Conservation (phyloP, 2,113 vertebrate genomes). For the Bettongia penicillata region DNA sequence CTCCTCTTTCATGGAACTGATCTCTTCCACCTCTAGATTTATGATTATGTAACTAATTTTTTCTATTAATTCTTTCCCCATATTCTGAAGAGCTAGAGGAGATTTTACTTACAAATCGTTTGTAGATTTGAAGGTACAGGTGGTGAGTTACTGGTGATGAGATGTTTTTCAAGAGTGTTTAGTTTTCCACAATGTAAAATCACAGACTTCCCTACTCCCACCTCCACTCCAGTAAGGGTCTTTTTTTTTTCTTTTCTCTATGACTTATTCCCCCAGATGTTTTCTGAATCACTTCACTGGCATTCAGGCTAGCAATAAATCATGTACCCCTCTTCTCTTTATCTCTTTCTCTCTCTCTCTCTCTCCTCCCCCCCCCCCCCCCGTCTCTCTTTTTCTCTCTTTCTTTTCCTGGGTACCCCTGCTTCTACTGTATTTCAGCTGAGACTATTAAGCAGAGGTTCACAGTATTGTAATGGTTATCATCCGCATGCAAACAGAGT, state of each 20-base stretch:
- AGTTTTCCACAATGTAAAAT: background rate
- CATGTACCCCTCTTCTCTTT: background rate
- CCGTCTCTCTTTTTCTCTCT: no score
- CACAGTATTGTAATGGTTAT: no score
- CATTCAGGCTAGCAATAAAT: background rate
- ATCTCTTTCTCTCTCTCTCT: no score
- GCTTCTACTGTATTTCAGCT: background rate
- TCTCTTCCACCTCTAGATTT: background rate
- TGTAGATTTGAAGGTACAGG: background rate
- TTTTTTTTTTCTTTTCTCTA: slow-evolving; percentile 24
- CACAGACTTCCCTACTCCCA: background rate
- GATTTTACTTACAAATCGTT: background rate
- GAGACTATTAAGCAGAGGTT: background rate
- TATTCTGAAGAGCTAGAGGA: background rate
- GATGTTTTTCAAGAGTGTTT: background rate
- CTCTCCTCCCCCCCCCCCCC: no score
- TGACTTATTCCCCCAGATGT: background rate
- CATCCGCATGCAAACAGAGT: background rate
- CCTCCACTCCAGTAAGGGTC: background rate
- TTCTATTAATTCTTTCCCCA: background rate
- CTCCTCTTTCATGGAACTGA: background rate
- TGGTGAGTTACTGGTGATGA: background rate
- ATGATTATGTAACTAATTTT: background rate
- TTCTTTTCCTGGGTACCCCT: background rate
- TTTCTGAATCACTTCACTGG: slow-evolving; percentile 15